A percentile compares a stretch with the other conserved stretches of the same genome.
Evolutionary conservation across 2,113 vertebrate species (phyloP).

Genomic region (Clarias magur): DNA sequence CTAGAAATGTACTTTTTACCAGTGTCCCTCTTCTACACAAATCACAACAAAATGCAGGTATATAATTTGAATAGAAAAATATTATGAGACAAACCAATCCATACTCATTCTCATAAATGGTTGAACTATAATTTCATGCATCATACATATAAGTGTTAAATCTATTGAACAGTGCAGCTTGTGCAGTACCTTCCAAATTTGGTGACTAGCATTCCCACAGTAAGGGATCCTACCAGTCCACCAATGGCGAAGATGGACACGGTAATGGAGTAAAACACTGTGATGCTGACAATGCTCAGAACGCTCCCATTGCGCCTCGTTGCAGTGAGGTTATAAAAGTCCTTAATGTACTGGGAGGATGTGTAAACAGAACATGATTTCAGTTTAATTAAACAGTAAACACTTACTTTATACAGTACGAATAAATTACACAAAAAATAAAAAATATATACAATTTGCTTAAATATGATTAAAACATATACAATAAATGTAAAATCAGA

Average conservation of each 20-base stretch:
- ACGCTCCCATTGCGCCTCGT: slow-evolving; percentile 60
- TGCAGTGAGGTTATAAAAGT: slow-evolving; percentile 83
- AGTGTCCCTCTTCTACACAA: slow-evolving; percentile 79
- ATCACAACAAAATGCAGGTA: background rate
- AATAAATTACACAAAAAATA: background rate
- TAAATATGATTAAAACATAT: background rate
- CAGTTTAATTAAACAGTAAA: background rate
- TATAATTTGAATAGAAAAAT: background rate
- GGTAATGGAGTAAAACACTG: slow-evolving; percentile 81
- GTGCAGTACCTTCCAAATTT: slow-evolving; percentile 79
- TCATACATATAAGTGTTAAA: background rate
- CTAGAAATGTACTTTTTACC: slow-evolving; percentile 74
- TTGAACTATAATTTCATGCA: background rate
- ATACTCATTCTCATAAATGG: background rate
- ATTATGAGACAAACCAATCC: background rate
- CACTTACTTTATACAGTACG: background rate
- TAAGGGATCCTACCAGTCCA: slow-evolving; percentile 80
- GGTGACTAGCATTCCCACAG: slow-evolving; percentile 80
- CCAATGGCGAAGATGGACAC: slow-evolving; percentile 87
- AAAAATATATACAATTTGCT: background rate
- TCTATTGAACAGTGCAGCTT: background rate
- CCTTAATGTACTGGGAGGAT: slow-evolving; percentile 80
- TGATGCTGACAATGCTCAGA: slow-evolving; percentile 67
- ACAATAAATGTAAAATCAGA: background rate
- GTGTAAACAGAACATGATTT: background rate